These are phyloP conservation scores for Eristalis intricaria DNA, from an alignment of 2,888 invertebrate genomes.

Conservation along the genomic window DNA sequence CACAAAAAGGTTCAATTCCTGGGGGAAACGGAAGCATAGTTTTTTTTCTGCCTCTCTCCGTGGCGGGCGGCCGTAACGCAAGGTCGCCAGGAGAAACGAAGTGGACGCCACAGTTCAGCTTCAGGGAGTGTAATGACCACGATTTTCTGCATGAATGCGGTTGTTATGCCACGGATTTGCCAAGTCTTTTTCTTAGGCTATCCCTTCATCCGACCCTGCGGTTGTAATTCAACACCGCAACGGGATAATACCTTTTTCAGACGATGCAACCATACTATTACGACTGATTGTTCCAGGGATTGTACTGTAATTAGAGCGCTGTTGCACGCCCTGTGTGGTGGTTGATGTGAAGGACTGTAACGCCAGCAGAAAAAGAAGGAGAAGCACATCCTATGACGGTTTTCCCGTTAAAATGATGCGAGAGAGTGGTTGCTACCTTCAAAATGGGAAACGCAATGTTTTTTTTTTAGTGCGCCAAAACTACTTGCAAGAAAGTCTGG, in stretches of 20 bases:
- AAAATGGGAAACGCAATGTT: no score
- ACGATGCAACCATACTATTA: slow-evolving; percentile 32
- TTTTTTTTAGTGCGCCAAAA: no score
- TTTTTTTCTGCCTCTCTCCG: neutral
- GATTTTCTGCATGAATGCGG: slow-evolving; percentile 62
- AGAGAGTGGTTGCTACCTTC: no score
- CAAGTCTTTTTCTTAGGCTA: neutral
- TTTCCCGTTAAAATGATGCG: no score
- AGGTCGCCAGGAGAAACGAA: slow-evolving; percentile 30
- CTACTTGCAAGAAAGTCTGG: no score
- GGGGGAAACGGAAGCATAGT: slow-evolving; percentile 44
- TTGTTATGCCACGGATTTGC: slow-evolving; percentile 40
- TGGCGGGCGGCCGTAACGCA: slow-evolving; percentile 29
- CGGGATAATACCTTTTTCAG: slow-evolving; percentile 18
- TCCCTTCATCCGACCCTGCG: slow-evolving; percentile 1
- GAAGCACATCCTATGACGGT: neutral
- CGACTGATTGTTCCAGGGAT: slow-evolving; percentile 31
- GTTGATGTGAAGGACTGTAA: neutral
- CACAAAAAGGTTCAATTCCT: slow-evolving; percentile 33
- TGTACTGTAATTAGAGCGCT: slow-evolving; percentile 31
- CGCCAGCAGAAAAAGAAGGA: no score
- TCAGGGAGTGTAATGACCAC: slow-evolving; percentile 42
- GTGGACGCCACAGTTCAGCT: slow-evolving; percentile 22
- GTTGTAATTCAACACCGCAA: slow-evolving; percentile 37
- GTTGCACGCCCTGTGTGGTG: neutral